Base-by-base conservation (phyloP, 2,888 invertebrate genomes). In the Dyspetes luteomarginatus region DNA sequence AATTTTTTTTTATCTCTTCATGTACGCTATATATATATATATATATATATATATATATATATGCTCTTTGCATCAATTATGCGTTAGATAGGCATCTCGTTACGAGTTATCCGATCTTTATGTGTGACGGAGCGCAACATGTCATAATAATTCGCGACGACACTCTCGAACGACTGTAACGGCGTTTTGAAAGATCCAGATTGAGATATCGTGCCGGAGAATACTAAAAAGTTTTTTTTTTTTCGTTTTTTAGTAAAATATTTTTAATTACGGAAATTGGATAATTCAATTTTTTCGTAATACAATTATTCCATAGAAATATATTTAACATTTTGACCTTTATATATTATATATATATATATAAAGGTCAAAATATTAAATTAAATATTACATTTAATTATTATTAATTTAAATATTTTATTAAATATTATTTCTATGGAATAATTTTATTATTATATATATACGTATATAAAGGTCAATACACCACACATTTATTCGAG, bases 121-220 rank as follows among this genome's bases (percentile, higher is more conserved):
- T 26, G 58, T 41, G 41, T 48, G 45, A 55, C 28, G 43, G 24
- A 28, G 60, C 22, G 3, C 15, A 19, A 36, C 52, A 55, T 64
- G 60, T 68, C 68, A 69, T 69, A 68, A 76, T 76, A 76, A 76
- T 68, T 26, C 50, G 52, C 41, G 50, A 24, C 48, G 26, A 48
- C 28, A 56, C 17, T 43, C 15, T 17, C 28, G 67, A 65, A 36
- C 12, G 36, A 36, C 36, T 36, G 12, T 36, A 36, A 36, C 36
- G 36, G 36, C 36, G 5, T 36, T 36, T 12, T 12, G 36, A 12
- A 36, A 36, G 9, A 36, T 2, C 2, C 7, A 36, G 36, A 36
- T 36, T 12, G 36, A 36, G 36, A 36, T 36, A 36, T 36, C 36
- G 1, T 36, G 36, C 36, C 36, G 36, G 36, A 12, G 36, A 12